phyloP scores from a whole-genome alignment of 2,113 vertebrate species.

The Rhipidura dahli region DNA sequence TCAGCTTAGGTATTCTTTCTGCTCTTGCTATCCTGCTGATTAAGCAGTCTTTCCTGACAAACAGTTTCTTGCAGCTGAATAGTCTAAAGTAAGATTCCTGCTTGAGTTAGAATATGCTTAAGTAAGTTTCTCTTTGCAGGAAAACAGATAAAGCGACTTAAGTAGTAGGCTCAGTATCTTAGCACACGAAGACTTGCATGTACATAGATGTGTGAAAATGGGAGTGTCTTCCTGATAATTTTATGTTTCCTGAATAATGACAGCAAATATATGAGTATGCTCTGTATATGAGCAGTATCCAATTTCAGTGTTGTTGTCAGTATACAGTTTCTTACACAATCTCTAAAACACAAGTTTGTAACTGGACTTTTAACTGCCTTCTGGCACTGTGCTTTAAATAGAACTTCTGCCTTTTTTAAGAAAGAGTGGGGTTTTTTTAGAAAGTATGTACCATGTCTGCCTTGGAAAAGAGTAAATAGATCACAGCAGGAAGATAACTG shows the following conservation, averaged over 20 bases:
- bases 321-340: background rate
- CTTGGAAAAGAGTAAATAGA: background rate
- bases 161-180: background rate
- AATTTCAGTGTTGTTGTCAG: background rate
- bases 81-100: background rate
- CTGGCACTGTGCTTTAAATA: background rate
- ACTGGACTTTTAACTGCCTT: background rate
- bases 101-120: background rate
- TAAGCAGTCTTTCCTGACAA: background rate
- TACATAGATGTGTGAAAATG: background rate
- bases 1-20: background rate
- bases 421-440: background rate
- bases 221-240: background rate
- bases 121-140: background rate
- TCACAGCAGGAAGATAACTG: background rate
- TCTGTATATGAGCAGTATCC: background rate
- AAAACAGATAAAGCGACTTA: background rate
- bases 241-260: background rate
- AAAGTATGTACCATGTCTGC: background rate
- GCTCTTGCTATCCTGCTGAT: background rate
- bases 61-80: background rate
- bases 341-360: background rate
- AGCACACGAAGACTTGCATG: rapidly evolving
- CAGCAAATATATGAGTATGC: background rate
- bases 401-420: background rate